Conservation (phyloP, 2,888 invertebrate species). For the Hipparchia sbordonii region DNA sequence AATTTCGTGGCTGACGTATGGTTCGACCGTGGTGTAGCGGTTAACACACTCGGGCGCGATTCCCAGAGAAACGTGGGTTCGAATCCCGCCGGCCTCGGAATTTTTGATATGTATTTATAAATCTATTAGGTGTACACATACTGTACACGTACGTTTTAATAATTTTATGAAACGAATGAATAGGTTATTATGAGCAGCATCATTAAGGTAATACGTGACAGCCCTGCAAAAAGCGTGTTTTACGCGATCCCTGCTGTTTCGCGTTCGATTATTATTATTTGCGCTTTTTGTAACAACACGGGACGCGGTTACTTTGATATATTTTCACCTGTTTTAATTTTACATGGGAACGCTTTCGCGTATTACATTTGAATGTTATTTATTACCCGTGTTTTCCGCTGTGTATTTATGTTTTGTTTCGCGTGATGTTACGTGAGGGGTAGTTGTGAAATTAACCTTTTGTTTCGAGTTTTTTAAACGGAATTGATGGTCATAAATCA, state of each 20-base stretch:
- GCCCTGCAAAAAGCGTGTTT: slow-evolving; percentile 25
- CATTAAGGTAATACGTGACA: slow-evolving; percentile 9
- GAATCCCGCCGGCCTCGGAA: too few species aligned
- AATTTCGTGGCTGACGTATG: too few species aligned
- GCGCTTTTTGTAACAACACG: slow-evolving; percentile 27
- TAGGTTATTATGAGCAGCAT: background rate
- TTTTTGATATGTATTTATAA: too few species aligned
- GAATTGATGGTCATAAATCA: slow-evolving; percentile 14
- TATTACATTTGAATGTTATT: slow-evolving; percentile 32
- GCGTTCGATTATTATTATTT: slow-evolving; percentile 34
- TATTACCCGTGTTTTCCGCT: slow-evolving; percentile 20
- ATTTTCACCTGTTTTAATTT: slow-evolving; percentile 35
- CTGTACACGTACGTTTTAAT: background rate
- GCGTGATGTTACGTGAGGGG: slow-evolving; percentile 6
- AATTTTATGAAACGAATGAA: too few species aligned
- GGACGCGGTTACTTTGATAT: slow-evolving; percentile 30
- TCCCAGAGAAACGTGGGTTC: too few species aligned
- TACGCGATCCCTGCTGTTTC: slow-evolving; percentile 29
- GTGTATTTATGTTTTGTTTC: slow-evolving; percentile 14
- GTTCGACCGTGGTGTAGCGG: too few species aligned
- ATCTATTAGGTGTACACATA: too few species aligned
- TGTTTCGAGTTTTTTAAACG: background rate
- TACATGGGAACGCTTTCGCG: slow-evolving; percentile 34
- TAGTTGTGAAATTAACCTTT: slow-evolving; percentile 20
- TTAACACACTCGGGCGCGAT: too few species aligned